phyloP scores from a whole-genome alignment of 1,140 invertebrate species.

The Papilio aristodemus region DNA sequence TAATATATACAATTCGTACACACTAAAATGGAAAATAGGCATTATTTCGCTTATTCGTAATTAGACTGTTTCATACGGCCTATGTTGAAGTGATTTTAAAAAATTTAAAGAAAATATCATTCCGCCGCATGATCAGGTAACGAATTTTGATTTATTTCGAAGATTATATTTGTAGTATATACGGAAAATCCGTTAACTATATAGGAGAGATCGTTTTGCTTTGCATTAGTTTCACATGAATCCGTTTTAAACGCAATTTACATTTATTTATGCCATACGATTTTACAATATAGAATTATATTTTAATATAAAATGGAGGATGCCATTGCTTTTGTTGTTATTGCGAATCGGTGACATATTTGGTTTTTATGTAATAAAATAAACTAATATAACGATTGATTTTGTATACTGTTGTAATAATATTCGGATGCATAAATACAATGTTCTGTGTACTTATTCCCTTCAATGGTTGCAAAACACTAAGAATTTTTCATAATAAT shows the following conservation, averaged over 20 bases:
- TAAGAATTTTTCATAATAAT: conserved; percentile 64
- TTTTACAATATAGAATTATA: conserved; percentile 29
- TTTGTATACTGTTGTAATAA: conserved; percentile 25
- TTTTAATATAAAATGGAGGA: conserved; percentile 31
- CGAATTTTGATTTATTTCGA: not conserved
- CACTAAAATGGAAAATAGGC: conserved; percentile 16
- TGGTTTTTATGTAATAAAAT: conserved; percentile 22
- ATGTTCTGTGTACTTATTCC: conserved; percentile 27
- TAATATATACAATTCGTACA: conserved; percentile 21
- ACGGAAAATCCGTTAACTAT: conserved; percentile 1
- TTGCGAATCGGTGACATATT: conserved; percentile 20
- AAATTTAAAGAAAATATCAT: conserved; percentile 7
- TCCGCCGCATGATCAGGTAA: conserved; percentile 1
- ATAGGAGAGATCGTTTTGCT: conserved; percentile 9
- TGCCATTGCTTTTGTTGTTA: conserved; percentile 34
- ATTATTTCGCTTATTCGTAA: conserved; percentile 21
- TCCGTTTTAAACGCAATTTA: conserved; percentile 22
- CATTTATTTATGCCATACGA: conserved; percentile 24
- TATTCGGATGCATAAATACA: conserved; percentile 31
- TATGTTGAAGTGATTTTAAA: conserved; percentile 23
- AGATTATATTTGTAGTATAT: not conserved
- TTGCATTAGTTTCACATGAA: conserved; percentile 16
- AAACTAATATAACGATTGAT: conserved; percentile 21
- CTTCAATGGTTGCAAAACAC: conserved; percentile 20
- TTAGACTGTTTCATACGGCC: conserved; percentile 29